phyloP scores from a whole-genome alignment of 1,140 invertebrate species.

The Micrasema longulum region DNA sequence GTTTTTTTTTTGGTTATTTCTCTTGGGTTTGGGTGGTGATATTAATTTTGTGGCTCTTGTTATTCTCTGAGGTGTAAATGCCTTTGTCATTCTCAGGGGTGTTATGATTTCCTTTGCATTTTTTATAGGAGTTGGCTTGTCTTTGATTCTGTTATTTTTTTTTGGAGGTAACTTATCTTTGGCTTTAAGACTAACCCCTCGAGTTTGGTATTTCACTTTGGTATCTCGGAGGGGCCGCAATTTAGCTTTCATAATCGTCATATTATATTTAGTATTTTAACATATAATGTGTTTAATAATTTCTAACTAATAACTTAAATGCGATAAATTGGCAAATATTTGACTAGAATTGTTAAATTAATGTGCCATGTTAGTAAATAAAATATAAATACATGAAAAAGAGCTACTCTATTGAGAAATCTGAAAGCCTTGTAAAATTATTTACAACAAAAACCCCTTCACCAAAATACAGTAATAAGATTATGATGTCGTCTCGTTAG shows the following conservation, averaged over 20 bases:
- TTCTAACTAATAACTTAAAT: conserved; percentile 4
- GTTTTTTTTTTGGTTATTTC: conserved; percentile 33
- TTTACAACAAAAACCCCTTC: conserved; percentile 31
- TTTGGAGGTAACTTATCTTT: conserved; percentile 44
- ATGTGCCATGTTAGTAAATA: conserved; percentile 31
- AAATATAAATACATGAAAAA: conserved; percentile 3
- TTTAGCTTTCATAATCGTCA: conserved; percentile 50
- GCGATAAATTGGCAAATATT: conserved; percentile 39
- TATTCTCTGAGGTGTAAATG: not conserved
- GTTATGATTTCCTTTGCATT: not conserved
- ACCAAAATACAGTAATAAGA: conserved; percentile 10
- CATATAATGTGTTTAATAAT: conserved; percentile 1
- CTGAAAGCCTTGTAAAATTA: conserved; percentile 27
- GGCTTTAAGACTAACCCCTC: conserved; percentile 36
- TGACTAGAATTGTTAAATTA: conserved; percentile 44
- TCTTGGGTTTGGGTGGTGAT: conserved; percentile 36
- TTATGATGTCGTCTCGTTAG: conserved; percentile 12
- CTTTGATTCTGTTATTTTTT: conserved; percentile 16
- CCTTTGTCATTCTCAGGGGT: no score
- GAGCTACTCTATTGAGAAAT: conserved; percentile 13
- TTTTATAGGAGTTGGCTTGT: conserved; percentile 3
- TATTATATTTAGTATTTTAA: conserved; percentile 23
- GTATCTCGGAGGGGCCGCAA: conserved; percentile 32
- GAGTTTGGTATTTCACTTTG: conserved; percentile 33
- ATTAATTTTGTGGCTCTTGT: not conserved